Conservation (phyloP, 2,113 vertebrate species). For the Choloepus hoffmanni region DNA sequence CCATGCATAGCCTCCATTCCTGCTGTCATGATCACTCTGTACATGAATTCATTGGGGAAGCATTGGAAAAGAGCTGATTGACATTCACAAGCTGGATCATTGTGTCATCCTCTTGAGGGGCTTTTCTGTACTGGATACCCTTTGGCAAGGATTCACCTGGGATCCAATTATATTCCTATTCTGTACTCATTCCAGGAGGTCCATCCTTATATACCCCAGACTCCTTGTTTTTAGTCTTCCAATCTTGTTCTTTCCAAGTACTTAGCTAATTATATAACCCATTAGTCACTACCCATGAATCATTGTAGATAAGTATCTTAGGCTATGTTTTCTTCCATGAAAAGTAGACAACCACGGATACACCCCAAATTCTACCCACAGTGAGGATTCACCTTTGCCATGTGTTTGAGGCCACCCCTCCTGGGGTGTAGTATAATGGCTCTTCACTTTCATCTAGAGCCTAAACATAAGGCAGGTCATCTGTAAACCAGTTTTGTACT, state of each 20-base stretch:
- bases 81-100: neutral
- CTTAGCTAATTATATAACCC: neutral
- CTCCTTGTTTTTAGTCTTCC: constrained; percentile 23
- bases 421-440: neutral
- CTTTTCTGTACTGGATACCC: neutral
- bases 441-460: neutral
- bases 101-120: neutral
- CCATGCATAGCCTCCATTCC: too few species aligned
- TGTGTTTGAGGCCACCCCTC: neutral
- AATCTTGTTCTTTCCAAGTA: neutral
- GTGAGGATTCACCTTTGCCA: neutral
- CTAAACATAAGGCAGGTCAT: neutral
- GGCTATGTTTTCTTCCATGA: neutral
- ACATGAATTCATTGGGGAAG: neutral
- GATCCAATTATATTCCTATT: neutral
- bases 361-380: neutral
- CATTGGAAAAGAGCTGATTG: neutral
- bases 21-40: neutral
- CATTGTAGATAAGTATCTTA: neutral
- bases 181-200: neutral
- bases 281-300: constrained; percentile 4
- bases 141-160: neutral
- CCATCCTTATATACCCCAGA: neutral
- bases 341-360: neutral
- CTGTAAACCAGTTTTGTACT: neutral